Evolutionary conservation across 2,797 vertebrate genomes (phyloP), one percentile per base, ranked within the genome.

Genomic region (Denticeps clupeoides): DNA sequence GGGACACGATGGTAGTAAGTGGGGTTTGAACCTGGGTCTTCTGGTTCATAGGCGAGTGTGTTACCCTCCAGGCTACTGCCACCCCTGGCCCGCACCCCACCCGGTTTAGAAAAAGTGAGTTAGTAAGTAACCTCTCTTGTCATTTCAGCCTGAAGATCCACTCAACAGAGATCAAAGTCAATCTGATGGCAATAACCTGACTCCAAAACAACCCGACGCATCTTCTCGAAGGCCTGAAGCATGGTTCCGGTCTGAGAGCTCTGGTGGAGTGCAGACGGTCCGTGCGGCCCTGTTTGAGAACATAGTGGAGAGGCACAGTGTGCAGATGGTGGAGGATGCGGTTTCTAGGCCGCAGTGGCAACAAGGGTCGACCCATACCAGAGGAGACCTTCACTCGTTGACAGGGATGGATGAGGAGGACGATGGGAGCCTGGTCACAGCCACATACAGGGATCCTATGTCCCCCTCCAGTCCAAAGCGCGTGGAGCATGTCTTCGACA

Each of bases 281-380:
- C 71, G 87, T 35, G 91, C 92, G 1, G 85, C 89, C 0, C 2
- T 98, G 72, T 97, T 90, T 52, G 91, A 98, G 23, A 87, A 94
- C 32, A 77, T 81, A 0, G 81, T 97, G 21, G 87, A 93, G 69
- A 80, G 67, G 33, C 85, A 83, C 66, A 86, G 40, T 0, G 60
- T 94, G 41, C 70, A 75, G 3, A 55, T 93, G 53, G 51, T 82
- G 28, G 76, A 81, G 1, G 60, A 49, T 27, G 52, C 1, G 23
- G 29, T 2, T 33, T 40, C 22, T 28, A 40, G 35, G n/a, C 1
- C 0, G 31, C 47, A 2, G 1, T 44, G 50, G 11, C 56, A 40
- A 24, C 7, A 37, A 21, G 9, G 0, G 49, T 59, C 46, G 31
- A 45, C 1, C 10, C 65, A 29, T 18, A 32, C 25, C 27, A 57